Percentiles rank a stretch among this genome's conserved stretches.
Conservation (phyloP, 2,113 vertebrate genomes). For the Oncorhynchus nerka region DNA sequence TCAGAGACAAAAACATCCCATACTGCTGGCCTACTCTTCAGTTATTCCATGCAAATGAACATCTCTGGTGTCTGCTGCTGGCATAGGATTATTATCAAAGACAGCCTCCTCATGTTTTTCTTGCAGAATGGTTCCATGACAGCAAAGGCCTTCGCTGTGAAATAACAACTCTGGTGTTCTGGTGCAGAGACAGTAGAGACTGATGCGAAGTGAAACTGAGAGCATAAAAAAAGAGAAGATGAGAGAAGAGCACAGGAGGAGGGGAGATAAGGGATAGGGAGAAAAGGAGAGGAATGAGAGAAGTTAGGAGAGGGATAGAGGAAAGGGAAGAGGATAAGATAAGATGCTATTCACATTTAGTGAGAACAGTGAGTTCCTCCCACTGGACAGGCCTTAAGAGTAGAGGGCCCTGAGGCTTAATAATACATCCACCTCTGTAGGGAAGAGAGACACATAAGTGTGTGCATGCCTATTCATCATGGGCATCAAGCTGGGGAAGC, state of each 20-base stretch:
- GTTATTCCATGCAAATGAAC: constrained; percentile 57
- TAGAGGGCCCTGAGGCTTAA: neutral
- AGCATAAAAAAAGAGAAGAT: neutral
- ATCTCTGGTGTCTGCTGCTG: constrained; percentile 62
- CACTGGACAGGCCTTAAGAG: neutral
- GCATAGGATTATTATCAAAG: constrained; percentile 72
- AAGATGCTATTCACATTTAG: neutral
- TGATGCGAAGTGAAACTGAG: constrained; percentile 47
- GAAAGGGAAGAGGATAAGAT: neutral
- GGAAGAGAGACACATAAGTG: neutral
- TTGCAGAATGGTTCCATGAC: constrained; percentile 49
- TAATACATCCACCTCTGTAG: neutral
- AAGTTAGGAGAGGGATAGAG: neutral
- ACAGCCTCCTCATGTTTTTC: constrained; percentile 40
- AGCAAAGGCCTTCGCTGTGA: constrained; percentile 34
- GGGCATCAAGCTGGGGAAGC: constrained; percentile 38
- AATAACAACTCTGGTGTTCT: constrained; percentile 19
- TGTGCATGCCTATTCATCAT: constrained; percentile 40
- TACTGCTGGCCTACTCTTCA: constrained; percentile 27
- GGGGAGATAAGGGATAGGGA: neutral
- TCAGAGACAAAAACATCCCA: neutral
- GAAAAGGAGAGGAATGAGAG: too few species aligned
- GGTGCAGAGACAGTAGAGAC: constrained; percentile 10
- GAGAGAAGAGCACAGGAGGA: neutral
- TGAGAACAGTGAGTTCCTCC: neutral